These are phyloP conservation scores for Felis catus DNA, from an alignment of 2,113 vertebrate genomes.

Conservation along the genomic window DNA sequence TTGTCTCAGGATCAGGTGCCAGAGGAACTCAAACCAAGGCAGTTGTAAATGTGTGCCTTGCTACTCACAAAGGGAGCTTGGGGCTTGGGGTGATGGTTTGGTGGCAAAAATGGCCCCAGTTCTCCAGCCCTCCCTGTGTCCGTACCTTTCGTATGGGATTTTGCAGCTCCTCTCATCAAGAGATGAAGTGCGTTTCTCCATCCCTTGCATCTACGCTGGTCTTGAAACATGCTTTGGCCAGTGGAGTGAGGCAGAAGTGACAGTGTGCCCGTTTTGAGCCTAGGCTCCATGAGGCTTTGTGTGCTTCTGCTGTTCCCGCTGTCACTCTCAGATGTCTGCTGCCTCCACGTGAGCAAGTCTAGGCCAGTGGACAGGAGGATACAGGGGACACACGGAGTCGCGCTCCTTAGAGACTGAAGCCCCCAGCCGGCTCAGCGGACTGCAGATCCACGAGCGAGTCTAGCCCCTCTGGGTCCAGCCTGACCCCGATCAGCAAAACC, in stretches of 20 bases:
- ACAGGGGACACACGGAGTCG: no score
- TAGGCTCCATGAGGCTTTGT: not conserved
- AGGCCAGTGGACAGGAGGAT: not conserved
- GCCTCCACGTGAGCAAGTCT: not conserved
- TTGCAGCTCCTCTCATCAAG: not conserved
- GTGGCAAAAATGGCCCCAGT: not conserved
- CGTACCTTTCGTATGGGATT: not conserved
- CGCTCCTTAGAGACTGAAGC: not conserved
- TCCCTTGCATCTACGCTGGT: not conserved
- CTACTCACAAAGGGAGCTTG: not conserved
- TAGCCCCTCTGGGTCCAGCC: not conserved
- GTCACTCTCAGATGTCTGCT: not conserved
- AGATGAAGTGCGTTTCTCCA: not conserved
- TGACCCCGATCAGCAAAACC: not conserved
- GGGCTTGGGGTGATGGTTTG: not conserved
- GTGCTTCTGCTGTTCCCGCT: not conserved
- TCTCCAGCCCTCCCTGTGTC: not conserved
- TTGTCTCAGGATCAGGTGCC: not conserved
- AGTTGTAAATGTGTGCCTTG: not conserved
- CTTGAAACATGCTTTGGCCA: not conserved
- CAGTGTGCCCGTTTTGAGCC: not conserved
- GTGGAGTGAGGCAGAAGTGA: not conserved
- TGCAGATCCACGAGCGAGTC: not conserved
- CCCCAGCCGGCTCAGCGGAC: not conserved
- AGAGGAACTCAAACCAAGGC: not conserved